Base-by-base conservation (phyloP, 2,888 invertebrate species). In the Pterostichus madidus region DNA sequence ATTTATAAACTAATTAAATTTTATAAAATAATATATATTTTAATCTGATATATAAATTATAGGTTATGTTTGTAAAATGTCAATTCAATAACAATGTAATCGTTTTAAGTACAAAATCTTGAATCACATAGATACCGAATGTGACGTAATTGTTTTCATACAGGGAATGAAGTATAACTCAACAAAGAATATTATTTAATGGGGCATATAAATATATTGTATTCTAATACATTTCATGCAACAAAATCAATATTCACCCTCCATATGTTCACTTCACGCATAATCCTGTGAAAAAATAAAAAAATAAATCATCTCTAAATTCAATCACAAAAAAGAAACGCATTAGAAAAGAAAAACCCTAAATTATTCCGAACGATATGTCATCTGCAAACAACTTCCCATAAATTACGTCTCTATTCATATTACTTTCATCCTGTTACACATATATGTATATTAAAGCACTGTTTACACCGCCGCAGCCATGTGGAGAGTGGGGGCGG, bases 401-500 rank as follows among this genome's bases (percentile, higher is more conserved):
- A 80, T 80, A 71, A 80, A 80, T 80, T 52, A 80, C 68, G 49
- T 56, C 76, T 76, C 52, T 32, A 76, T 76, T 76, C 76, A 76
- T 39, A 78, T 68, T 80, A 80, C 71, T 80, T 56, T 80, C 80
- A 73, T 68, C 80, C 80, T 49, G 80, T 80, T 80, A 53, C 39
- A 59, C 59, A 44, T 59, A 77, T 59, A 77, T 77, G 68, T 68
- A 52, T 80, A 80, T 80, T 80, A 80, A 64, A 68, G 80, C 68
- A 68, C 49, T 59, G 80, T 80, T 68, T 13, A 64, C 80, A 80
- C 80, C 49, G n/a, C 46, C 61, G 56, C 79, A 39, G 39, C 39
- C 39, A 39, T 39, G 5, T 39, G 39, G 6, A 39, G 39, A 39
- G 39, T 8, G 39, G 3, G 39, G 39, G 53, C 5, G 35, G 79